These are phyloP conservation scores for Harpegnathos saltator DNA, from an alignment of 1,140 invertebrate species.

Conservation along the genomic window DNA sequence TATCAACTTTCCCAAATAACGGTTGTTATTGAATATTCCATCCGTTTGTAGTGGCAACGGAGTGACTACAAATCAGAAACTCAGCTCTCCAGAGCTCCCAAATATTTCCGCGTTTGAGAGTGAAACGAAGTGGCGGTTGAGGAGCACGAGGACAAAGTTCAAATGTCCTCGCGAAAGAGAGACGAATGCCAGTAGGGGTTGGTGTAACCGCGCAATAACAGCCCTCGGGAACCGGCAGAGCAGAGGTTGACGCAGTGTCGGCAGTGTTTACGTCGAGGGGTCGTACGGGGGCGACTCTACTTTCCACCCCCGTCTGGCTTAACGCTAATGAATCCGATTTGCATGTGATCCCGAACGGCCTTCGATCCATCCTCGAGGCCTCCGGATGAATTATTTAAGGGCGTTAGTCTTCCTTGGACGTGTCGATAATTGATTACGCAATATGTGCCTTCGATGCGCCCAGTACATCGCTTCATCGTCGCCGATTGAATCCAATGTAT, in stretches of 20 bases:
- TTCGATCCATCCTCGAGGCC: conserved; percentile 75
- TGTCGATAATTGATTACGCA: conserved; percentile 70
- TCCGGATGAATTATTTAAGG: conserved; percentile 81
- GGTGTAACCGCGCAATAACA: conserved; percentile 80
- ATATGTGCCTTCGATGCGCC: conserved; percentile 44
- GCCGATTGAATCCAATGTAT: neutral
- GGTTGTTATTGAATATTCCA: neutral
- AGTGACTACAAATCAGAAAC: neutral
- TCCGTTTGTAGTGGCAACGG: neutral
- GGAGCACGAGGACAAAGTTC: conserved; percentile 37
- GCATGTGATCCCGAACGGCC: conserved; percentile 84
- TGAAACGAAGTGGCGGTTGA: neutral
- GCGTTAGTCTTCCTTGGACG: conserved; percentile 59
- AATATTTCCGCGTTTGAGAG: conserved; percentile 13
- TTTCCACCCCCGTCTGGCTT: conserved; percentile 74
- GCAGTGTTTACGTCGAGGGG: conserved; percentile 77
- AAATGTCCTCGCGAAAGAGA: conserved; percentile 63
- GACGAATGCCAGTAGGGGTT: conserved; percentile 56
- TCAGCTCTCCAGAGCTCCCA: neutral
- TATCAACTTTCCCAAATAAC: neutral
- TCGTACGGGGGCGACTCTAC: conserved; percentile 50
- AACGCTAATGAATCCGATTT: conserved; percentile 85
- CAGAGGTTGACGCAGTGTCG: conserved; percentile 73
- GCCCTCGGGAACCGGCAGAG: conserved; percentile 70
- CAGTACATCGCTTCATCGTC: neutral